Base-by-base conservation (phyloP, 2,888 invertebrate genomes). In the Caenorhabditis doughertyi region DNA sequence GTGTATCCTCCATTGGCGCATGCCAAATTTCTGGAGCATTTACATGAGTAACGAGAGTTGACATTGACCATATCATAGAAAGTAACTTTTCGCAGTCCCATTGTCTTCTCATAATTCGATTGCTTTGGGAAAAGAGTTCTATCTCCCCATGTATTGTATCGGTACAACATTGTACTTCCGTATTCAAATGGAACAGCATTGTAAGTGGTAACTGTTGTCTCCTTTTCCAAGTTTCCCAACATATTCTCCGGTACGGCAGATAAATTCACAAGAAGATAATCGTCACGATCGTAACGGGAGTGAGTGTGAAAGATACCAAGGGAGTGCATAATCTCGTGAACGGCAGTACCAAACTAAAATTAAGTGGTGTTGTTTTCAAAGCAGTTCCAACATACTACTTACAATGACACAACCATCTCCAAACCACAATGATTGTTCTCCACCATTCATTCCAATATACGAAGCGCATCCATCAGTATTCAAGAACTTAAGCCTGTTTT, bases 231-330 rank as follows among this genome's bases (percentile, higher is more conserved):
- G 29, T 79, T 79, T n/a, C 21, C 53, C 9, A 79, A 3, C 70
- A 70, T 70, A 9, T 70, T 58, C 7, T 72, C 79, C 0, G 65
- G 65, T 3, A 89, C 80, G 51, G 81, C 84, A 11, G 74, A 71
- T 29, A 82, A 58, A 65, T 85, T 70, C 21, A 90, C 51, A 5
- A 35, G 65, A 23, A 90, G 80, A 53, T 70, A 85, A 21, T 79
- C 32, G 51, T 89, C 87, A 56, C 90, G 76, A 70, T 91, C 91
- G 42, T 84, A 80, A 13, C 91, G 71, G 0, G 88, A 85, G 39
- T 91, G 90, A n/a, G 84, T 85, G 72, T 91, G 91, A 84, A 88
- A 91, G 77, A 91, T 84, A 2, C 90, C 88, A 18, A 91, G 74
- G 5, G 90, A 87, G 77, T 91, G 91, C 67, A 64, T 91, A 39